These are phyloP conservation scores for Mormyrops attenuatus DNA, from an alignment of 2,797 vertebrate genomes.

Conservation along the genomic window DNA sequence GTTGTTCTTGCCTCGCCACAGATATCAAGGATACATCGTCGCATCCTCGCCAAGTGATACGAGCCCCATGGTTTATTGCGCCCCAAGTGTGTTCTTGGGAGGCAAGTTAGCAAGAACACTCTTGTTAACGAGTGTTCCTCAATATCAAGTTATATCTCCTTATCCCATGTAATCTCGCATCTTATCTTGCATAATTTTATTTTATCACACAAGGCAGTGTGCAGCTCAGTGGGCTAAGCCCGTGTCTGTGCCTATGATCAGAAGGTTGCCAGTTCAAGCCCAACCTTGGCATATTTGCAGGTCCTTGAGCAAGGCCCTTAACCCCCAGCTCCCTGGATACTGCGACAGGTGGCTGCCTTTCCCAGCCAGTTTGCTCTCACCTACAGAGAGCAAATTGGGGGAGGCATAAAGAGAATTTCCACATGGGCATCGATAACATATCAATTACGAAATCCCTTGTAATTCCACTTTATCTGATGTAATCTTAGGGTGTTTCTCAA, in stretches of 20 bases:
- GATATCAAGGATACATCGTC: neutral
- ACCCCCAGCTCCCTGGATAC: neutral
- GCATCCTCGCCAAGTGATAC: neutral
- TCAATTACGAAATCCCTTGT: neutral
- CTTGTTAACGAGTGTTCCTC: neutral
- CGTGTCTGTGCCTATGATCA: neutral
- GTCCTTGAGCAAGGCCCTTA: neutral
- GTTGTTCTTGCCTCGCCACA: neutral
- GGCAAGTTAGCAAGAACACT: neutral
- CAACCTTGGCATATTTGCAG: neutral
- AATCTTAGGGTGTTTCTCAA: too few relatives aligned
- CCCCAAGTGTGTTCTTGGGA: neutral
- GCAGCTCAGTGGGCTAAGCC: neutral
- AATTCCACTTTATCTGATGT: neutral
- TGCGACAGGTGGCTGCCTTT: neutral
- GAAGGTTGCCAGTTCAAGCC: neutral
- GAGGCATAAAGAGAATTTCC: neutral
- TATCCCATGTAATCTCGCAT: neutral
- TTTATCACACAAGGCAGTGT: neutral
- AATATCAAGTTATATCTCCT: neutral
- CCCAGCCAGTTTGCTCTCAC: neutral
- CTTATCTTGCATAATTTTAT: neutral
- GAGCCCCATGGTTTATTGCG: neutral
- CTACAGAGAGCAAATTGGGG: neutral
- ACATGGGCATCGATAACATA: neutral